Base-by-base conservation (phyloP, 2,888 invertebrate species). In the Epinotia nisella region DNA sequence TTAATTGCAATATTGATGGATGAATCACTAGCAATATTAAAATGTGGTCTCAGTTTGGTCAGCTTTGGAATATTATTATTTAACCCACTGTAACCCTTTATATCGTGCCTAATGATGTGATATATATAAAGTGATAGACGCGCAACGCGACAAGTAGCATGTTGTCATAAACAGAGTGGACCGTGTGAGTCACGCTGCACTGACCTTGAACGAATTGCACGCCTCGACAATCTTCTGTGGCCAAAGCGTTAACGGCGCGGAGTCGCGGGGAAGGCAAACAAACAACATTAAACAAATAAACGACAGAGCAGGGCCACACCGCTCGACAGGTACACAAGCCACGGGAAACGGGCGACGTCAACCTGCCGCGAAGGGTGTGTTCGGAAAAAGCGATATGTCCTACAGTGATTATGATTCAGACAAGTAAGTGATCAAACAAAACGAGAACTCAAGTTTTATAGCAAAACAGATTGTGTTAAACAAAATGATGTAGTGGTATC, bases 211-310 rank as follows among this genome's bases (percentile, higher is more conserved):
- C 88, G 97, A 97, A 95, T 97, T 96, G 97, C 97, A 97, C 95
- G 97, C 97, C 95, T 97, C 97, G 95, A 97, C 95, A 96, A 97
- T 96, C 97, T 97, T 97, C 97, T 97, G 96, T 95, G 82, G 88
- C 83, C 87, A 90, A 88, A 91, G 91, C 88, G 87, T 86, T 88
- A 49, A 79, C 87, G 85, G 84, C 87, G 86, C 83, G 85, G 86
- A 81, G 84, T 83, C 84, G 84, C 78, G 81, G 82, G 83, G 85
- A 87, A 70, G 85, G 90, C 88, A 92, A 91, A 92, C 85, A 91
- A 88, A 91, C 81, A 86, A 87, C 79, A 89, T 89, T 87, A 88
- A 88, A 87, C 79, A 85, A 85, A 79, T 80, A 80, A 77, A 80
- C 71, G 75, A 73, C 76, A 77, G 70, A 73, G 78, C 65, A 71